Evolutionary conservation across 2,888 invertebrate genomes (phyloP), one percentile per base, ranked within the genome.

Genomic region (Apodemia hepburni): DNA sequence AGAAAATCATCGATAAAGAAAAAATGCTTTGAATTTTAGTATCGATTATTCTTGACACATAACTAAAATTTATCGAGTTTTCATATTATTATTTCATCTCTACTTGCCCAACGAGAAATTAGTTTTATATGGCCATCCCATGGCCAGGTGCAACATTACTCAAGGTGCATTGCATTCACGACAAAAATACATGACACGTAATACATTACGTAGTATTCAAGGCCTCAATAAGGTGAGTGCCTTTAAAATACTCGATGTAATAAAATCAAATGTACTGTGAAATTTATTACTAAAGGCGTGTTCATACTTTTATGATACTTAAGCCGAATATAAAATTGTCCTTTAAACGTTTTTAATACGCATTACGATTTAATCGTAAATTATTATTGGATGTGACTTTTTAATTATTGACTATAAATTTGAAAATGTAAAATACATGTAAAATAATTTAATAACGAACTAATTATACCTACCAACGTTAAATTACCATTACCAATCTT

Each of bases 141-240:
- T 51, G 38, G 11, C 49, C 49, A 51, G 49, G 49, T 51, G 49
- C 49, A 51, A 18, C 49, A 51, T 51, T 51, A 51, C 49, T 51
- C 49, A 51, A 51, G 22, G 49, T 51, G 49, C 49, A 51, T 51
- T 51, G 49, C 17, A 51, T 51, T 51, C 49, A 51, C 18, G 49
- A 51, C 49, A 51, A 51, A 51, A 51, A 51, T 51, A 51, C 49
- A 51, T 18, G 49, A 51, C 18, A 66, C 58, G 65, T 66, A 66
- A 68, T 66, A 59, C 65, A 68, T 61, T 64, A 65, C 61, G 58
- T 60, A 58, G 65, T 66, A 60, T 42, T 65, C 65, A 68, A 63
- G 59, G 62, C 49, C 47, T 18, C 47, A 54, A 17, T 18, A 35
- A 63, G 68, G 62, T 63, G 61, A 66, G 22, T 68, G 67, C 54